These are phyloP conservation scores for Pelvicachromis taeniatus DNA, from an alignment of 2,113 vertebrate species.

Conservation along the genomic window DNA sequence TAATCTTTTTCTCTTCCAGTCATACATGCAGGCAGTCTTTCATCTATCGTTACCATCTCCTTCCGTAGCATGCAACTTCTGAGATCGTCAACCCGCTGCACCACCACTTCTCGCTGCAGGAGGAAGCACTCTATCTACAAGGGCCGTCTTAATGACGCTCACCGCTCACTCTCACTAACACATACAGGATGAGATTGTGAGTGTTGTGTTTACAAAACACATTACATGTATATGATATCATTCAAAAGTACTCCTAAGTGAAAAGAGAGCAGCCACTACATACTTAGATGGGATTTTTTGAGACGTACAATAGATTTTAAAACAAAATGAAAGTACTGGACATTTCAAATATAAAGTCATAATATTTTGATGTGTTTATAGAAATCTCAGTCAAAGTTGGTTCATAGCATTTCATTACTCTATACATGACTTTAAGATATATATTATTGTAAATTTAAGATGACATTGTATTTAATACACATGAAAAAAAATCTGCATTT, in stretches of 20 bases:
- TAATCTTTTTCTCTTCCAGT: slow-evolving; percentile 60
- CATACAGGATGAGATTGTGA: background rate
- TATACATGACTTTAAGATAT: background rate
- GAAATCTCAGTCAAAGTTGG: background rate
- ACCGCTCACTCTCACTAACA: slow-evolving; percentile 44
- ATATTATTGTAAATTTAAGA: background rate
- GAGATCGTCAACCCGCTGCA: background rate
- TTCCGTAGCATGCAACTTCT: slow-evolving; percentile 69
- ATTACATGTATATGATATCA: background rate
- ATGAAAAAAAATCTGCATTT: background rate
- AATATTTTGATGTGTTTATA: background rate
- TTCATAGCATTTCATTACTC: background rate
- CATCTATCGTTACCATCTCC: slow-evolving; percentile 72
- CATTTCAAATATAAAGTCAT: background rate
- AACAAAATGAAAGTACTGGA: background rate
- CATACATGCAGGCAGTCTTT: slow-evolving; percentile 75
- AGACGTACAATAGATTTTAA: background rate
- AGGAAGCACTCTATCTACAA: slow-evolving; percentile 41
- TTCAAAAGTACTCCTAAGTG: background rate
- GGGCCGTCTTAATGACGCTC: slow-evolving; percentile 17
- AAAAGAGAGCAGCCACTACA: background rate
- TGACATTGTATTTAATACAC: background rate
- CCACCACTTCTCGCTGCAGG: slow-evolving; percentile 10
- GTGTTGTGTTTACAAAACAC: slow-evolving; percentile 9
- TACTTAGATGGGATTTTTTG: background rate